Evolutionary conservation across 2,797 vertebrate species (phyloP).

Genomic region (Karalla daura): DNA sequence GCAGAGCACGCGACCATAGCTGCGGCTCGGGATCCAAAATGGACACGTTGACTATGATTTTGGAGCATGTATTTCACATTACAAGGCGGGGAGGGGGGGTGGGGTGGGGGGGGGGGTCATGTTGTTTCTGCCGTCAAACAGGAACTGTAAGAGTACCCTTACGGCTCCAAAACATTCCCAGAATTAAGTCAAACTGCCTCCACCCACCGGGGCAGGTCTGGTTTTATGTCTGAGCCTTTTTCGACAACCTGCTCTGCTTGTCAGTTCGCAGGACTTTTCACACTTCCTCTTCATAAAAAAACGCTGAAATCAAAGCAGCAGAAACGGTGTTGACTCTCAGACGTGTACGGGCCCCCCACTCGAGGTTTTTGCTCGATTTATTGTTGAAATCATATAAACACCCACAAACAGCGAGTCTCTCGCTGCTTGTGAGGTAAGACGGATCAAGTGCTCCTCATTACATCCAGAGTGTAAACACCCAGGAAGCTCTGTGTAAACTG

Average conservation of each 20-base stretch:
- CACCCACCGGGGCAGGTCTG: background rate
- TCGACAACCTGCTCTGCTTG: background rate
- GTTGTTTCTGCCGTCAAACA: background rate
- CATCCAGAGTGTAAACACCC: conserved; percentile 14
- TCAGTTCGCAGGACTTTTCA: conserved; percentile 2
- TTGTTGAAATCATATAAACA: background rate
- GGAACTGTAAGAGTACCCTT: background rate
- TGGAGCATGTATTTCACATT: background rate
- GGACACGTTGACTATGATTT: conserved; percentile 5
- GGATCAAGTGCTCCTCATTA: conserved; percentile 17
- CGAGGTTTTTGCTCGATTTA: conserved; percentile 29
- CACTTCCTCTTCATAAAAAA: conserved; percentile 15
- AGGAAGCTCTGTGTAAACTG: conserved; percentile 8
- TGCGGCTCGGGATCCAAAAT: conserved; percentile 36
- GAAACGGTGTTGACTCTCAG: conserved; percentile 19
- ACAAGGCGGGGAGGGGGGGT: too few relatives aligned
- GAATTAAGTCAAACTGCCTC: background rate
- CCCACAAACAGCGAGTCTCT: background rate
- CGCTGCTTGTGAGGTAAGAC: conserved; percentile 1
- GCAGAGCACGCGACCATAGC: conserved; percentile 37
- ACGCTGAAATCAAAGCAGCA: conserved; percentile 38
- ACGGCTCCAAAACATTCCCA: background rate
- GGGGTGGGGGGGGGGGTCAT: too few relatives aligned
- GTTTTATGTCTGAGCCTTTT: background rate
- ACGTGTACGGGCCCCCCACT: conserved; percentile 8